Conservation (phyloP, 2,888 invertebrate species). For the Caradrina clavipalpis region DNA sequence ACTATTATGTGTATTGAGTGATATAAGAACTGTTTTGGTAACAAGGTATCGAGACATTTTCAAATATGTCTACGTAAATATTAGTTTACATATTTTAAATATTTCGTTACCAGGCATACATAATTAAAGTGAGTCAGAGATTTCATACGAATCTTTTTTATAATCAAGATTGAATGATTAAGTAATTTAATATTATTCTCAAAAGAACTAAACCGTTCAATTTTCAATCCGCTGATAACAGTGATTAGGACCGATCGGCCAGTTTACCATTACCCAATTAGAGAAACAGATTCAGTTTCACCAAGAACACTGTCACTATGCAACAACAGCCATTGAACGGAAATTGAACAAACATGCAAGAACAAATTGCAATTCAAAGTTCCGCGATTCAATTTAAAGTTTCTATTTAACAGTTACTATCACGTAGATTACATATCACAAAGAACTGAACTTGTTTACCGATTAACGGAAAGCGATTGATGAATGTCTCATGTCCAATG, state of each 20-base stretch:
- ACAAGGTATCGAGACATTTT: constrained; percentile 6
- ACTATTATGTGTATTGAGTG: constrained; percentile 26
- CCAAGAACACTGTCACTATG: background rate
- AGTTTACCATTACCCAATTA: background rate
- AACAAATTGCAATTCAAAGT: constrained; percentile 29
- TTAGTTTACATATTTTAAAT: background rate
- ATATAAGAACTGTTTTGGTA: constrained; percentile 11
- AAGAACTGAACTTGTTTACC: constrained; percentile 47
- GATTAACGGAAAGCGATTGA: constrained; percentile 48
- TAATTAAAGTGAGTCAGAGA: background rate
- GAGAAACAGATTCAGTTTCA: background rate
- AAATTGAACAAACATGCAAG: constrained; percentile 27
- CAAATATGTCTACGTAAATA: constrained; percentile 13
- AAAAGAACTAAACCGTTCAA: background rate
- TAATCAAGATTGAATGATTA: no score
- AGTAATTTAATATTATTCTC: no score
- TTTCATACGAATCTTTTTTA: no score
- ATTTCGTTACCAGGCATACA: background rate
- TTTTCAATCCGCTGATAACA: background rate
- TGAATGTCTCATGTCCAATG: constrained; percentile 46
- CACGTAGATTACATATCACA: constrained; percentile 35
- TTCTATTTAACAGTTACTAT: constrained; percentile 35
- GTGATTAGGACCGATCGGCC: background rate
- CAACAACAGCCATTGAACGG: constrained; percentile 4
- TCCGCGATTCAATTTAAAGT: constrained; percentile 21